Evolutionary conservation across 2,797 vertebrate genomes (phyloP).

Genomic region (Tachyglossus aculeatus): DNA sequence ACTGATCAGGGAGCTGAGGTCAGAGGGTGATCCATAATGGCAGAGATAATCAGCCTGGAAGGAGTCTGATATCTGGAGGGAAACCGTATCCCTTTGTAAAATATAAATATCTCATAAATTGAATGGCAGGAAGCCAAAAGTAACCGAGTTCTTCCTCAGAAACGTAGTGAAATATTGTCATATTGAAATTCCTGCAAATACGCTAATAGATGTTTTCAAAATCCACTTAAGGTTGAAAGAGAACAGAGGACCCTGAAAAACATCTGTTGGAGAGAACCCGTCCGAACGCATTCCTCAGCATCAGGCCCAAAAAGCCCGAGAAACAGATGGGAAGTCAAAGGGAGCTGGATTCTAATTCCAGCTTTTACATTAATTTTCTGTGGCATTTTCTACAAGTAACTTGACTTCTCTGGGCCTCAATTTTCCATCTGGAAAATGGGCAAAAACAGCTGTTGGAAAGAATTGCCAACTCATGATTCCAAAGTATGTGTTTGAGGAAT

Average conservation of each 20-base stretch:
- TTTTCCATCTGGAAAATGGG: neutral
- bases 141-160: neutral
- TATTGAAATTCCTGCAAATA: neutral
- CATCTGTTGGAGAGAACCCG: neutral
- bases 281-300: neutral
- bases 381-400: neutral
- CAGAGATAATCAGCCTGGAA: neutral
- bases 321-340: neutral
- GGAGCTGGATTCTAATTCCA: neutral
- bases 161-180: neutral
- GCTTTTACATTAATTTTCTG: neutral
- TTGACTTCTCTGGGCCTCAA: neutral
- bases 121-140: conserved; percentile 17
- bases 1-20: neutral
- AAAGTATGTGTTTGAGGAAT: neutral
- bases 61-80: neutral
- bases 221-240: too few species aligned
- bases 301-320: neutral
- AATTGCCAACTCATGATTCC: rapidly evolving
- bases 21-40: neutral
- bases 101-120: conserved; percentile 19
- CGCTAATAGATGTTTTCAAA: neutral
- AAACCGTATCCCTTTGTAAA: conserved; percentile 27
- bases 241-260: too few species aligned
- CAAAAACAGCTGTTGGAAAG: rapidly evolving